These are phyloP conservation scores for Leptinotarsa haldemani DNA, from an alignment of 2,888 invertebrate genomes.

Conservation along the genomic window DNA sequence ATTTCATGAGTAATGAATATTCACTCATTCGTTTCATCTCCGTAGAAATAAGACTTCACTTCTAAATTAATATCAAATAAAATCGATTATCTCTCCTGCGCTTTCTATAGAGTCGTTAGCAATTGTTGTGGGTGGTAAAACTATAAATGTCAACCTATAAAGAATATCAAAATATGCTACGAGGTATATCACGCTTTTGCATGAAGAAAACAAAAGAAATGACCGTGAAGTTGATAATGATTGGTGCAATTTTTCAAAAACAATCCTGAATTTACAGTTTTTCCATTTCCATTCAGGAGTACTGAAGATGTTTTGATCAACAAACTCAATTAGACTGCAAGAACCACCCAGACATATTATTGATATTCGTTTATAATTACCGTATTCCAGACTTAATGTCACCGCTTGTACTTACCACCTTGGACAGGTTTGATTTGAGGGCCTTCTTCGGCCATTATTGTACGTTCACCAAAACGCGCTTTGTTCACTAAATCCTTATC, in stretches of 20 bases:
- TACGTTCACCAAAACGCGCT: slow-evolving; percentile 30
- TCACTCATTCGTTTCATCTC: not conserved
- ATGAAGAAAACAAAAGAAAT: too few species aligned
- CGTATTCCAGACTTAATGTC: slow-evolving; percentile 18
- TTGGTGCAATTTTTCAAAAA: not conserved
- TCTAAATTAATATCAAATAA: not conserved
- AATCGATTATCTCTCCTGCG: slow-evolving; percentile 10
- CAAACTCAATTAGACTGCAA: not conserved
- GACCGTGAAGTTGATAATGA: too few species aligned
- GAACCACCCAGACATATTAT: not conserved
- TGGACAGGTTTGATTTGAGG: slow-evolving; percentile 72
- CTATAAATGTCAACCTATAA: not conserved
- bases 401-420: slow-evolving; percentile 61
- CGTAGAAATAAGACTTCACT: not conserved
- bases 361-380: slow-evolving; percentile 12
- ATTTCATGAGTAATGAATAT: not conserved
- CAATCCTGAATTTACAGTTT: not conserved
- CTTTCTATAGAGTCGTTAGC: not conserved
- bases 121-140: not conserved
- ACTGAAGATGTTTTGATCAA: not conserved
- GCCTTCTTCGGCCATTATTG: slow-evolving; percentile 70
- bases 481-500: slow-evolving; percentile 17
- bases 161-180: not conserved
- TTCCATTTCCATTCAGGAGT: not conserved
- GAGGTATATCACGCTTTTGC: too few species aligned